These are phyloP conservation scores for Gila robusta DNA, from an alignment of 2,797 vertebrate species.

Conservation along the genomic window DNA sequence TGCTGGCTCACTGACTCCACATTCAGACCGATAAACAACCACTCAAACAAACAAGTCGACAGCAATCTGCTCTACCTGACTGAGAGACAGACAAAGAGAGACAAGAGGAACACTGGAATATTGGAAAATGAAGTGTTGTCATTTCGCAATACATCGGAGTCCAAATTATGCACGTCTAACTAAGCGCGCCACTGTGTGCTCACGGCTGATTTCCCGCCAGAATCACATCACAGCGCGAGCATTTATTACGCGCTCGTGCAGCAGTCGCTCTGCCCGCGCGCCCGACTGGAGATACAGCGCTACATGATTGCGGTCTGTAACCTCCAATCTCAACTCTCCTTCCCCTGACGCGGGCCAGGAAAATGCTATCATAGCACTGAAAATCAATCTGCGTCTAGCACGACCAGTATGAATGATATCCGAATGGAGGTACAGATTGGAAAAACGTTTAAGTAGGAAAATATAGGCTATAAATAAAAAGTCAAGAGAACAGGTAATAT, in stretches of 20 bases:
- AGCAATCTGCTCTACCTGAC: conserved; percentile 58
- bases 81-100: conserved; percentile 24
- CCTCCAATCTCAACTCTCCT: conserved; percentile 58
- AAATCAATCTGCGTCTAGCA: conserved; percentile 58
- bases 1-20: conserved; percentile 36
- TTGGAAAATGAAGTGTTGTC: conserved; percentile 67
- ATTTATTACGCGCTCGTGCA: conserved; percentile 58
- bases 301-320: conserved; percentile 66
- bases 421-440: conserved; percentile 37
- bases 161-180: conserved; percentile 87
- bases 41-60: conserved; percentile 45
- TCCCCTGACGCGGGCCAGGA: conserved; percentile 55
- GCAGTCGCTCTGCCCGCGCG: conserved; percentile 39
- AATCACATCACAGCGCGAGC: conserved; percentile 57
- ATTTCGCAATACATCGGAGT: conserved; percentile 83
- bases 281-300: conserved; percentile 54
- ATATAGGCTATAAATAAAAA: conserved; percentile 66
- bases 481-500: conserved; percentile 9
- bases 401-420: conserved; percentile 59
- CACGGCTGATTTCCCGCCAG: conserved; percentile 56
- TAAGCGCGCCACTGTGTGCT: conserved; percentile 70
- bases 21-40: conserved; percentile 55
- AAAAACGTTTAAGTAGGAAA: conserved; percentile 50
- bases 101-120: conserved; percentile 34
- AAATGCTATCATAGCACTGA: conserved; percentile 61